Base-by-base conservation (phyloP, 2,113 vertebrate species). In the Lamprotornis superbus region DNA sequence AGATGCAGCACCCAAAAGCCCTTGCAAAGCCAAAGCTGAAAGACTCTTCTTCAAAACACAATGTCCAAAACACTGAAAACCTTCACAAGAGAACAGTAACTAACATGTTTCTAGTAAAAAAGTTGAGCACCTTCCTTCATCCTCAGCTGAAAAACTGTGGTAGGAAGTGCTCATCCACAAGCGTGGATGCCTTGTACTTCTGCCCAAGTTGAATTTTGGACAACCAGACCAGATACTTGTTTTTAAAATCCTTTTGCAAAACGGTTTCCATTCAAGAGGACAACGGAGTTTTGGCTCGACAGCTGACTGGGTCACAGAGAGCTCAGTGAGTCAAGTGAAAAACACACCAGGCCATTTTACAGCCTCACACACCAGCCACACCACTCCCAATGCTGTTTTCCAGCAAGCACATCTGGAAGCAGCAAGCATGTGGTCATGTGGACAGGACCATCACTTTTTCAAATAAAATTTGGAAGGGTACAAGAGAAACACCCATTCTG, bases 131-230 rank as follows among this genome's bases (percentile, higher is more conserved):
- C 1, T 60, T 70, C 31, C 57, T 35, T 31, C 56, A 50, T 33
- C 27, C 33, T 84, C 40, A 53, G 28, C 31, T 39, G 59, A 61
- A 27, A 65, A 81, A 9, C 0, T 17, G 37, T 20, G 15, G 33
- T 2, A 68, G 46, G 16, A 83, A 82, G 31, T 0, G 9, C 55
- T 68, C 28, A 10, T 12, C 40, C 31, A 25, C 64, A 59, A 39
- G 24, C 0, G 0, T 5, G 20, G 40, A 71, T 0, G 0, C 33
- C 15, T 68, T 15, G 1, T 3, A 4, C 53, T 75, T 37, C 10
- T 17, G 46, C 6, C 28, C 33, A 49, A 56, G 44, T 22, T 30
- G 8, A 35, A 59, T 50, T 86, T 8, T 74, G n/a, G 78, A 31
- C 63, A 76, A 37, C 10, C 11, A 37, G 4, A 65, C 2, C 33